These are phyloP conservation scores for Echiichthys vipera DNA, from an alignment of 2,797 vertebrate genomes.

Conservation along the genomic window DNA sequence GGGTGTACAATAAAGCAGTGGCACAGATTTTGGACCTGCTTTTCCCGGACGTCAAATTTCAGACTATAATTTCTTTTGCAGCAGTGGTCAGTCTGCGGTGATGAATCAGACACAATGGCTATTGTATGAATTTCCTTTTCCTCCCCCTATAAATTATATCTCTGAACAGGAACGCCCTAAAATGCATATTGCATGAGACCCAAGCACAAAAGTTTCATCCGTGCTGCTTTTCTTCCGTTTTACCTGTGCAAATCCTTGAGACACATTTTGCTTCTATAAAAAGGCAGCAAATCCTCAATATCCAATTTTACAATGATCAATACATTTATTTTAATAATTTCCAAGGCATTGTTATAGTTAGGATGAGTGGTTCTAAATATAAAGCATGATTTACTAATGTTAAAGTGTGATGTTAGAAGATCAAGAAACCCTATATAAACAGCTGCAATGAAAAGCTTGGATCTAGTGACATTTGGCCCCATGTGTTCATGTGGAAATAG, in stretches of 20 bases:
- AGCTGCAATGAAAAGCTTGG: background rate
- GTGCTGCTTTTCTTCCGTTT: background rate
- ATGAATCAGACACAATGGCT: conserved; percentile 36
- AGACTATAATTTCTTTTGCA: conserved; percentile 30
- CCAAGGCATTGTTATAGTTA: background rate
- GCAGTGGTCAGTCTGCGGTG: conserved; percentile 25
- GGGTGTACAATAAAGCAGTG: background rate
- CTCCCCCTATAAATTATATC: conserved; percentile 20
- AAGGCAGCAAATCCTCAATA: background rate
- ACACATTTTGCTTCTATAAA: background rate
- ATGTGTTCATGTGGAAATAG: background rate
- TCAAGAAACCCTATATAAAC: background rate
- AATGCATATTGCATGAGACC: conserved; percentile 18
- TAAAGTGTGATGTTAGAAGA: background rate
- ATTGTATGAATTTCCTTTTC: conserved; percentile 46
- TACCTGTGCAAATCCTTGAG: background rate
- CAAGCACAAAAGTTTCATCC: background rate
- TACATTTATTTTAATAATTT: background rate
- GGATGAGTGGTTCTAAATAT: background rate
- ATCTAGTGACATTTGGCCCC: background rate
- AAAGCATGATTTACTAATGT: too few species aligned
- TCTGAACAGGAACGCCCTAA: conserved; percentile 15
- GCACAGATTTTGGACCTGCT: conserved; percentile 28
- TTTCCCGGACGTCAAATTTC: conserved; percentile 36
- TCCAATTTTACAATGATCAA: background rate